phyloP scores from a whole-genome alignment of 2,113 vertebrate species.

The Marmota monax region DNA sequence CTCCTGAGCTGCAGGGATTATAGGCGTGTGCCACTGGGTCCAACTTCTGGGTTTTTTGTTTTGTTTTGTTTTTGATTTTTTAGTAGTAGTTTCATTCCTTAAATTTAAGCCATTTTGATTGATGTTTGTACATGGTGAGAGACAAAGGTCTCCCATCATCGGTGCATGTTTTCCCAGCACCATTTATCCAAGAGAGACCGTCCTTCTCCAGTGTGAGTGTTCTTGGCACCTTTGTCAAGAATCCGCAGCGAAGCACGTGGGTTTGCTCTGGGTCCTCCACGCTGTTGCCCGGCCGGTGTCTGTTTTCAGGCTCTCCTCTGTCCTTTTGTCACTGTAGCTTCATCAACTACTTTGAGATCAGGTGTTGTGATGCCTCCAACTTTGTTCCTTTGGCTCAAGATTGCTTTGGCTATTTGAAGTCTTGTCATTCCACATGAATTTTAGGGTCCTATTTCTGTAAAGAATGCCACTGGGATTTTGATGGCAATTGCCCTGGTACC shows the following conservation, averaged over 20 bases:
- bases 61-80: no score
- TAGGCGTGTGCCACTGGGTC: no score
- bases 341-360: not conserved
- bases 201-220: not conserved
- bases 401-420: not conserved
- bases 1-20: no score
- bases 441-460: no score
- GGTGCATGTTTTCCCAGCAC: not conserved
- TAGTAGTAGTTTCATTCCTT: not conserved
- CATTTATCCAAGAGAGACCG: not conserved
- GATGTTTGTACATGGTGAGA: no score
- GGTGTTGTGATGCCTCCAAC: not conserved
- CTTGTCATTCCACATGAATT: not conserved
- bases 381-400: not conserved
- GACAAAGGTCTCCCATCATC: not conserved
- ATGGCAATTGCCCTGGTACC: not conserved
- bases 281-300: not conserved
- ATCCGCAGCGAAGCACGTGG: not conserved
- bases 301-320: not conserved
- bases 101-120: not conserved
- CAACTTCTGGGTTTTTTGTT: no score
- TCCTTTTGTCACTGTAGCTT: no score
- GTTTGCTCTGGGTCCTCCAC: not conserved
- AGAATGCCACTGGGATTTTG: not conserved
- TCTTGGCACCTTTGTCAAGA: not conserved